Conservation (phyloP, 2,888 invertebrate species). For the Xestia sexstrigata region DNA sequence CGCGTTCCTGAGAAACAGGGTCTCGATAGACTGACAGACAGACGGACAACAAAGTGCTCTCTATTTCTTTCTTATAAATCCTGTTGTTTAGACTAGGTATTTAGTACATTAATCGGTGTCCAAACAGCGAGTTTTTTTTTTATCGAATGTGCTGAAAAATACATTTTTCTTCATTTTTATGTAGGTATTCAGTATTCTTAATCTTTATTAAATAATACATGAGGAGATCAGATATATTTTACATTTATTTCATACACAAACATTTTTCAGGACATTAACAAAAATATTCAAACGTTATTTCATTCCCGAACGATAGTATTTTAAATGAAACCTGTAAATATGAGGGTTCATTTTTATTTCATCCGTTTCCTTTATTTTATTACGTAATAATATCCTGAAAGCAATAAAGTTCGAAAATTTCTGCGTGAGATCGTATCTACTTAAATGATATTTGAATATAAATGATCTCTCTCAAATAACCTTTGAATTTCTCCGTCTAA, state of each 20-base stretch:
- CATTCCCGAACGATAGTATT: neutral
- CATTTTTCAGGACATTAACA: neutral
- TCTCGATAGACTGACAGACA: too few species aligned
- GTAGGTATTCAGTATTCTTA: neutral
- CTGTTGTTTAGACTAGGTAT: neutral
- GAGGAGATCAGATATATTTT: neutral
- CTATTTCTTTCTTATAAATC: too few species aligned
- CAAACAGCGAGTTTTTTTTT: too few species aligned
- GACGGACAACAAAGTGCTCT: too few species aligned
- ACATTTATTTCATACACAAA: neutral
- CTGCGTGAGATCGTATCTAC: slow-evolving; percentile 6
- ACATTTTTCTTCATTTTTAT: neutral
- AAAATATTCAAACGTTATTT: neutral
- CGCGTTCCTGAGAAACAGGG: too few species aligned
- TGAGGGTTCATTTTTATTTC: slow-evolving; percentile 41
- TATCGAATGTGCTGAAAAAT: neutral
- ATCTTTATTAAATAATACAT: neutral
- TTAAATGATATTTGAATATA: slow-evolving; percentile 30
- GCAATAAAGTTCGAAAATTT: slow-evolving; percentile 34
- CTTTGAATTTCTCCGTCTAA: slow-evolving; percentile 55
- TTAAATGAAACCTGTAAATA: slow-evolving; percentile 34
- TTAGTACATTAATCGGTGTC: neutral
- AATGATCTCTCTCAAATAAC: slow-evolving; percentile 44
- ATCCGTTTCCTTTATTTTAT: slow-evolving; percentile 50
- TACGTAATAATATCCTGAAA: slow-evolving; percentile 49